phyloP scores from a whole-genome alignment of 2,797 vertebrate species.

The Triplophysa yarkandensis region DNA sequence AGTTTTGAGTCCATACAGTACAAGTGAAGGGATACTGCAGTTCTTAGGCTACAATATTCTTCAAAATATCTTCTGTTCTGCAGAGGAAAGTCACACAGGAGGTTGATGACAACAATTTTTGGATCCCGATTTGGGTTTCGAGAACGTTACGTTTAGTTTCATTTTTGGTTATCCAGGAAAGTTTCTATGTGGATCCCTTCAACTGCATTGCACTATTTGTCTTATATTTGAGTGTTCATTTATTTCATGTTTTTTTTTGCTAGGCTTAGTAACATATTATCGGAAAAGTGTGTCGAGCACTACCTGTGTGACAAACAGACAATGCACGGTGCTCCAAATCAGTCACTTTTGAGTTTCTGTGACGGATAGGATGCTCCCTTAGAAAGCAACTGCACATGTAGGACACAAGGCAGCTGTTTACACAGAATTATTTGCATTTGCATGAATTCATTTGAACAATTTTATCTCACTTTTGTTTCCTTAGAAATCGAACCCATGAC shows the following conservation, averaged over 20 bases:
- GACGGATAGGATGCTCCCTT: neutral
- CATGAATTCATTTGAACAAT: neutral
- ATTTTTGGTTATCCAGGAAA: too few species aligned
- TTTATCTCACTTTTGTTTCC: neutral
- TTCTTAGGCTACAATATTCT: too few species aligned
- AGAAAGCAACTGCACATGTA: neutral
- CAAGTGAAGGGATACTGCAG: too few species aligned
- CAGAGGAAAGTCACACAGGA: too few species aligned
- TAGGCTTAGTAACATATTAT: neutral
- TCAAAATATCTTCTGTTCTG: too few species aligned
- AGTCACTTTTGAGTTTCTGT: neutral
- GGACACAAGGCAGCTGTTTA: neutral
- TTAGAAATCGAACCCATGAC: neutral
- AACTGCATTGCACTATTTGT: too few species aligned
- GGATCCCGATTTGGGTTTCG: too few species aligned
- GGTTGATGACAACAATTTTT: too few species aligned
- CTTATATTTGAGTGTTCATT: neutral
- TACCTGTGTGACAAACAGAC: neutral
- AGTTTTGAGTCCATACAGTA: too few species aligned
- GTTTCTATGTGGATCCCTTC: too few species aligned
- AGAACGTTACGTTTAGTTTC: too few species aligned
- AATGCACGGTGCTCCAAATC: neutral
- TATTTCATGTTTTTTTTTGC: neutral
- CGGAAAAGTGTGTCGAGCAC: neutral
- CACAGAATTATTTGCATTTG: neutral